Evolutionary conservation across 2,888 invertebrate species (phyloP), one percentile per base, ranked within the genome.

Genomic region (Protodeltote pygarga): DNA sequence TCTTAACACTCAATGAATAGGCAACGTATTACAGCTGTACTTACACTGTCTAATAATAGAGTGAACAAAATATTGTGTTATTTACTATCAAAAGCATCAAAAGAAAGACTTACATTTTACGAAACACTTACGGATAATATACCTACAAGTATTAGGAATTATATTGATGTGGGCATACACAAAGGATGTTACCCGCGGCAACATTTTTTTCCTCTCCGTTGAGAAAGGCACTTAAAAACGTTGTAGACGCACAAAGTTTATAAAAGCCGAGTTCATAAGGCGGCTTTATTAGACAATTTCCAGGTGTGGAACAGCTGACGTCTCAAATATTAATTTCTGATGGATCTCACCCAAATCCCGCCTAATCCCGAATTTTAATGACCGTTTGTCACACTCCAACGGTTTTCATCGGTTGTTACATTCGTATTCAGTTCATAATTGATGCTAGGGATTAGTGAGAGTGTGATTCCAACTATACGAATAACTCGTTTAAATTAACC

Each of bases 221-320:
- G 44, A 71, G 68, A 71, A 69, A 75, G 75, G 74, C 76, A 73
- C 79, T 79, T 77, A 79, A 74, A n/a, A 71, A 68, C 71, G 71
- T 63, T 73, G 74, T 76, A 65, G 72, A 77, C 72, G 79, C 54
- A 65, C 72, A 80, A 83, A 83, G 71, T 87, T 86, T 87, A 77
- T 83, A 80, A 85, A 83, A 84, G 81, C 79, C 62, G 82, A 86
- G 83, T 84, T 88, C 79, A 86, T 87, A 86, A 87, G 81, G 78
- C 81, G 77, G 77, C 84, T 86, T 86, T 87, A 88, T 87, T 86
- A 84, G 81, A 75, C 75, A 77, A 84, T 83, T 82, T 81, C 78
- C 87, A 86, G 88, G 85, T 87, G 85, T 78, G 73, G 76, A 81
- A 67, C 85, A 87, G 82, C 86, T 87, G 89, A 78, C 86, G 83